Evolutionary conservation across 2,888 invertebrate genomes (phyloP).

Genomic region (Amiota mariae): DNA sequence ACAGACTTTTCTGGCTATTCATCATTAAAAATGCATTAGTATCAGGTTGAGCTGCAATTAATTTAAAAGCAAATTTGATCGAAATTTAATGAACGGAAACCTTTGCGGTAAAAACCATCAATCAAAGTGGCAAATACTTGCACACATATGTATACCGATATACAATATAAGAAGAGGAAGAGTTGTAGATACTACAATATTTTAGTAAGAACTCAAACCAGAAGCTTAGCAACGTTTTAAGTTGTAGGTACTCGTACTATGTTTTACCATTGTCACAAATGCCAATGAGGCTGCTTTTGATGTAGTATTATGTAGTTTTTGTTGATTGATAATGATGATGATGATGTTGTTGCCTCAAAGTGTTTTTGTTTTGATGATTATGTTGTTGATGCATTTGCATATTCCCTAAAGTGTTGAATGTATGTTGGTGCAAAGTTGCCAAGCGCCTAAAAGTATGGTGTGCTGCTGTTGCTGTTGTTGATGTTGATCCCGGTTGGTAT

Average conservation of each 20-base stretch:
- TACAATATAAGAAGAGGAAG: neutral
- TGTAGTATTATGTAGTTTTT: slow-evolving; percentile 39
- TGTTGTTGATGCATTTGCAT: slow-evolving; percentile 55
- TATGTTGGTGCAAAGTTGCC: slow-evolving; percentile 54
- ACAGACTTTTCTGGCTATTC: slow-evolving; percentile 25
- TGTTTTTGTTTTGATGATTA: slow-evolving; percentile 36
- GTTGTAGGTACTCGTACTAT: slow-evolving; percentile 13
- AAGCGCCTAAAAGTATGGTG: slow-evolving; percentile 37
- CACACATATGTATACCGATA: slow-evolving; percentile 1
- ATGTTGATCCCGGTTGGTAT: too few species aligned
- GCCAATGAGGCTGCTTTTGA: slow-evolving; percentile 27
- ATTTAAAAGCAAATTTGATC: slow-evolving; percentile 46
- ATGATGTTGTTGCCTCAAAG: slow-evolving; percentile 4
- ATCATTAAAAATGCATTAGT: slow-evolving; percentile 49
- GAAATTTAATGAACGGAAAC: slow-evolving; percentile 44
- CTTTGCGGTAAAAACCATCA: slow-evolving; percentile 50
- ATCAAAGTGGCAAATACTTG: slow-evolving; percentile 43
- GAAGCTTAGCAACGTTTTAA: neutral
- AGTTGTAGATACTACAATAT: too few species aligned
- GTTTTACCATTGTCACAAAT: slow-evolving; percentile 19
- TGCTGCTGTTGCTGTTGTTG: too few species aligned
- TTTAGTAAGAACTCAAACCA: too few species aligned
- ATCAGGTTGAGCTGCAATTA: slow-evolving; percentile 37
- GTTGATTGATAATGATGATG: slow-evolving; percentile 38
- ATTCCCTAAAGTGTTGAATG: slow-evolving; percentile 54